Percentiles rank a stretch among this genome's conserved stretches.
These are phyloP conservation scores for Dryadula phaetusa DNA, from an alignment of 2,888 invertebrate species.

Conservation along the genomic window DNA sequence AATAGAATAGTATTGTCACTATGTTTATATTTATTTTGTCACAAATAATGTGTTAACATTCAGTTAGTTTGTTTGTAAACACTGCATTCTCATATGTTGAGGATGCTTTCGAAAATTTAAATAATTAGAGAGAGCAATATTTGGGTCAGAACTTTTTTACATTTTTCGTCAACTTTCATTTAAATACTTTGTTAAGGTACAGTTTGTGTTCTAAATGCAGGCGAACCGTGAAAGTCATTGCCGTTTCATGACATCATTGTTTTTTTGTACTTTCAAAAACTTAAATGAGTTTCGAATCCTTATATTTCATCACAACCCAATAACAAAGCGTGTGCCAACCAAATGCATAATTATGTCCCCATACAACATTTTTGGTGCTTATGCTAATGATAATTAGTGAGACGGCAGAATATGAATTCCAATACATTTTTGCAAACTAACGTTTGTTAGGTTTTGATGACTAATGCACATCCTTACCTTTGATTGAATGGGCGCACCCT, in stretches of 20 bases:
- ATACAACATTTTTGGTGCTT: slow-evolving; percentile 12
- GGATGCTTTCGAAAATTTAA: slow-evolving; percentile 30
- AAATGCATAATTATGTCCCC: background rate
- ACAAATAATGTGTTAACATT: background rate
- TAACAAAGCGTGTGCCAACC: background rate
- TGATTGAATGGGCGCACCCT: slow-evolving; percentile 95
- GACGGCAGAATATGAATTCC: slow-evolving; percentile 32
- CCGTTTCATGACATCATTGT: slow-evolving; percentile 79
- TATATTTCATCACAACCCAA: slow-evolving; percentile 3
- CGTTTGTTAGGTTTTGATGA: slow-evolving; percentile 42
- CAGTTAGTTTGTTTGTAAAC: slow-evolving; percentile 49
- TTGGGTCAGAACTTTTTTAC: slow-evolving; percentile 64
- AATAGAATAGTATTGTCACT: background rate
- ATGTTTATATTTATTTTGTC: slow-evolving; percentile 14
- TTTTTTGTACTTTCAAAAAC: slow-evolving; percentile 77
- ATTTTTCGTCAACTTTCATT: slow-evolving; percentile 78
- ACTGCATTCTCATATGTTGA: slow-evolving; percentile 39
- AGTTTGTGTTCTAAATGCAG: slow-evolving; percentile 79
- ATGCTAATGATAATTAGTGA: slow-evolving; percentile 25
- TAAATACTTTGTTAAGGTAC: slow-evolving; percentile 71
- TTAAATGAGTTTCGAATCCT: slow-evolving; percentile 45
- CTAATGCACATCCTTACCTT: slow-evolving; percentile 83
- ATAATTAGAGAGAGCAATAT: slow-evolving; percentile 29
- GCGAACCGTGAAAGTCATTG: slow-evolving; percentile 84
- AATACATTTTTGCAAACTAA: slow-evolving; percentile 21